Evolutionary conservation across 2,797 vertebrate genomes (phyloP), one percentile per base, ranked within the genome.

Genomic region (Leucoraja ocellata): DNA sequence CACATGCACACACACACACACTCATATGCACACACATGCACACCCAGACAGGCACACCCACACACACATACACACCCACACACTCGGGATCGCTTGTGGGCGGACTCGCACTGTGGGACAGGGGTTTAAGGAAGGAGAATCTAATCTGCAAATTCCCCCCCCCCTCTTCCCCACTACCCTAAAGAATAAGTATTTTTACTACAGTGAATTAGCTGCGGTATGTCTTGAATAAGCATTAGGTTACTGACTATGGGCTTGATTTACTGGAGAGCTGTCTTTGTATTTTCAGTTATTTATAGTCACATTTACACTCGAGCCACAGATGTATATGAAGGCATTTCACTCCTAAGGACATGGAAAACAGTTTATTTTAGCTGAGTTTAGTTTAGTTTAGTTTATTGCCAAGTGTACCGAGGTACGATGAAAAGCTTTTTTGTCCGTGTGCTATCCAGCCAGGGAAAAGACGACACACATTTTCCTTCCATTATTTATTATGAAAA

Each of bases 271-370:
- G 71, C 36, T 28, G 32, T 76, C 71, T 92, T 92, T 92, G 90
- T 74, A 92, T 92, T 73, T 71, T 92, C 90, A 76, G 90, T 74
- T 92, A 92, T 92, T 92, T 92, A 92, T 92, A 92, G 90, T 58
- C 71, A 92, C 54, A 92, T 71, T 74, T 92, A 92, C 68, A 76
- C 90, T 92, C 73, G 39, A 39, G 90, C 46, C 90, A 92, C 90
- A 92, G 90, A 92, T 92, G 90, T 73, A 73, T 25, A 11, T 18
- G 71, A 16, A 91, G 65, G 68, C 71, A 73, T 92, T 54, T 92
- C n/a, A n/a, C 39, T 25, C 39, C 25, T 91, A 14, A 88, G 84
- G n/a, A 14, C 5, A 32, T 14, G 32, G 16, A 88, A 74, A 74
- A 71, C 73, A 54, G 73, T 74, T 54, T 76, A 54, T 16, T 92